A percentile compares a stretch with the other conserved stretches of the same genome.
These are phyloP conservation scores for Microctonus brassicae DNA, from an alignment of 2,888 invertebrate species.

Conservation along the genomic window DNA sequence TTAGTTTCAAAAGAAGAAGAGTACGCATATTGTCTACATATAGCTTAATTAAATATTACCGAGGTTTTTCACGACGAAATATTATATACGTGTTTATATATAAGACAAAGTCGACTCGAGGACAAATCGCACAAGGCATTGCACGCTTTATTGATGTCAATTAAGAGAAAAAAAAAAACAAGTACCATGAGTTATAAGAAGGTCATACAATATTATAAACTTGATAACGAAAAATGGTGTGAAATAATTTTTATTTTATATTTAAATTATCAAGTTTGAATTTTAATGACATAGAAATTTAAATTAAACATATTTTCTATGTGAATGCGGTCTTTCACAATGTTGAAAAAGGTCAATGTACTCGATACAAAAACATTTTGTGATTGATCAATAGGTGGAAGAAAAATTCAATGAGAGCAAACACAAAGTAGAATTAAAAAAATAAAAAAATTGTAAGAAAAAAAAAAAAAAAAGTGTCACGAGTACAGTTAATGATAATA, in stretches of 20 bases:
- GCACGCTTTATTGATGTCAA: conserved; percentile 42
- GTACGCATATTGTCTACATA: neutral
- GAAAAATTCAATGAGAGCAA: neutral
- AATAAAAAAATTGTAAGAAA: neutral
- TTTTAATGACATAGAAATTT: neutral
- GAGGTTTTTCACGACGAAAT: conserved; percentile 8
- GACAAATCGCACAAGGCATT: conserved; percentile 35
- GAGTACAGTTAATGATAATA: neutral
- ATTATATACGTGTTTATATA: neutral
- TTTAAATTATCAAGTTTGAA: neutral
- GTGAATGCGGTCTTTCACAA: neutral
- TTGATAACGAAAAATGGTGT: conserved; percentile 3
- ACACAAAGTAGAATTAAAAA: neutral
- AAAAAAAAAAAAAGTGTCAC: neutral
- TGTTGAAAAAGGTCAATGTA: neutral
- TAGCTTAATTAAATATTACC: neutral
- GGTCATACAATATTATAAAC: neutral
- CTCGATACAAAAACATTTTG: neutral
- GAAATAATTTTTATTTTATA: neutral
- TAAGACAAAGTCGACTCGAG: conserved; percentile 19
- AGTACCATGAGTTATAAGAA: conserved; percentile 15
- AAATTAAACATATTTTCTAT: neutral
- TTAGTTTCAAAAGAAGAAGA: neutral
- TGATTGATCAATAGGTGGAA: neutral
- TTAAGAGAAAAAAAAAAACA: conserved; percentile 41